Conservation (phyloP, 2,113 vertebrate genomes). For the Burhinus oedicnemus region DNA sequence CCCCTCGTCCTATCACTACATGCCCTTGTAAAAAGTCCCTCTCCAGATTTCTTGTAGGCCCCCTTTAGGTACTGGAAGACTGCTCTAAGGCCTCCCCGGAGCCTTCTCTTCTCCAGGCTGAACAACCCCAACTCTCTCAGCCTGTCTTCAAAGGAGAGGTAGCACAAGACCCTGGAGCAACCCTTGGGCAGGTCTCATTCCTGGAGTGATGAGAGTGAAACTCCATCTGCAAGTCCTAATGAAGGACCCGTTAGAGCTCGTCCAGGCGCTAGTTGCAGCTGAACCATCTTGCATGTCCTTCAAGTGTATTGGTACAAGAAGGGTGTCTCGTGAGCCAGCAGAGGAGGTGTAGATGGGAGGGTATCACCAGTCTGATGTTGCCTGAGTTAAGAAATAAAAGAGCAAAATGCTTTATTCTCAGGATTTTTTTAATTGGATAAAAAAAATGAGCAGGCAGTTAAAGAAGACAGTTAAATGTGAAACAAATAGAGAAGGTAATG, state of each 20-base stretch:
- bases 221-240: background rate
- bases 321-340: background rate
- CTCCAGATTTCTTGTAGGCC: background rate
- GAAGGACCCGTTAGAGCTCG: background rate
- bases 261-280: background rate
- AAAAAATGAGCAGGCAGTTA: background rate
- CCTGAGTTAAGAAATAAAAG: background rate
- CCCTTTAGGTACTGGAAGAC: background rate
- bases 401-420: background rate
- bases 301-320: background rate
- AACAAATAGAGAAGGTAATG: background rate
- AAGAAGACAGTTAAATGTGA: background rate
- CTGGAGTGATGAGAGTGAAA: background rate
- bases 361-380: background rate
- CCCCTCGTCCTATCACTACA: no score
- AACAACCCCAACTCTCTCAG: background rate
- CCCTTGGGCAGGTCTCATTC: background rate
- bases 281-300: accelerated
- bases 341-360: background rate
- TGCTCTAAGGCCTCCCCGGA: background rate
- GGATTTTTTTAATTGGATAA: background rate
- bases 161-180: background rate
- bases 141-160: background rate
- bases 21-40: background rate
- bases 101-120: background rate